These are phyloP conservation scores for Babylonia areolata DNA, from an alignment of 1,140 invertebrate species.

Conservation along the genomic window DNA sequence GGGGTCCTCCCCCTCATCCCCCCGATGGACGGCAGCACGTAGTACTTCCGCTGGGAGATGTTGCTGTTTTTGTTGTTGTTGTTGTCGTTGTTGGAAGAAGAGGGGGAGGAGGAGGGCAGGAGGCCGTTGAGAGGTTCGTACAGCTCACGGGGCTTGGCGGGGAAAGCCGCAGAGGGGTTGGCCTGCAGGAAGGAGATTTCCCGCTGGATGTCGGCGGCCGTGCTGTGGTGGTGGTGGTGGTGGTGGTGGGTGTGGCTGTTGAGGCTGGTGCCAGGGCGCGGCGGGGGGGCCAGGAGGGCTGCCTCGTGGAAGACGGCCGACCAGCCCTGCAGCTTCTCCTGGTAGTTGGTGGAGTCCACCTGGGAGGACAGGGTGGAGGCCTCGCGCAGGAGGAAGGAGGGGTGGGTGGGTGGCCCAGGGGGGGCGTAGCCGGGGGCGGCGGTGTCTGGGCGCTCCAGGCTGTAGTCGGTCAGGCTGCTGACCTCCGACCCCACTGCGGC, in stretches of 20 bases:
- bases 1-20: too few relatives aligned
- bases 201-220: background rate
- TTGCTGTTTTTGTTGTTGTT: too few relatives aligned
- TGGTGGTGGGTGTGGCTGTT: background rate
- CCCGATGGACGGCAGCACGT: slow-evolving; percentile 61
- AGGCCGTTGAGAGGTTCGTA: slow-evolving; percentile 51
- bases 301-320: slow-evolving; percentile 9
- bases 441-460: slow-evolving; percentile 17
- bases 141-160: slow-evolving; percentile 50
- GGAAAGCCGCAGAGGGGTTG: slow-evolving; percentile 8
- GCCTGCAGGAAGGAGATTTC: slow-evolving; percentile 24
- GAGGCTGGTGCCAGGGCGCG: slow-evolving; percentile 31
- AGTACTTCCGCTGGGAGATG: slow-evolving; percentile 59
- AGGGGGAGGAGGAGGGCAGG: slow-evolving; percentile 25
- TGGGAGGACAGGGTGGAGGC: background rate
- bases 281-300: background rate
- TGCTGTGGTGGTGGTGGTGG: background rate
- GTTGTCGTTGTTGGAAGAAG: too few relatives aligned
- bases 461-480: slow-evolving; percentile 35
- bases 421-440: too few relatives aligned
- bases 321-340: slow-evolving; percentile 37
- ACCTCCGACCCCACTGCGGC: slow-evolving; percentile 5
- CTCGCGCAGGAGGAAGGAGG: slow-evolving; percentile 28
- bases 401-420: background rate
- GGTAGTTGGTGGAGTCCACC: slow-evolving; percentile 31